Evolutionary conservation across 2,888 invertebrate species (phyloP).

Genomic region (Hemithea aestivaria): DNA sequence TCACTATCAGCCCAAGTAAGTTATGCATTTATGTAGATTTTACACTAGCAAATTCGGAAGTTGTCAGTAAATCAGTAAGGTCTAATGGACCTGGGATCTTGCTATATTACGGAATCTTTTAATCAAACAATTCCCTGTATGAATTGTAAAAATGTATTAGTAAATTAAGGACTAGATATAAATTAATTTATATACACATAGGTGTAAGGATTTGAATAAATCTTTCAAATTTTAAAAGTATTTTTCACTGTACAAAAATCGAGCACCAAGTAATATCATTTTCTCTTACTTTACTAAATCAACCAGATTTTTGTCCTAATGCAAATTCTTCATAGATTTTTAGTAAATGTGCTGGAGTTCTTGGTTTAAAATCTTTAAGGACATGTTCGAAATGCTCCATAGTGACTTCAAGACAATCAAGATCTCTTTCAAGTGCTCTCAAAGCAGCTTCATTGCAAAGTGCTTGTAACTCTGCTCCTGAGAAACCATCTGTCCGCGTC

Average conservation of each 20-base stretch:
- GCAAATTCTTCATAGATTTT: constrained; percentile 85
- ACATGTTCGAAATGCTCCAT: constrained; percentile 87
- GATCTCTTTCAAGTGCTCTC: constrained; percentile 87
- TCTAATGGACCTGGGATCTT: too few species aligned
- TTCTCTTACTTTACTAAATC: background rate
- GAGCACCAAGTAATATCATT: constrained; percentile 4
- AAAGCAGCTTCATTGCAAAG: constrained; percentile 96
- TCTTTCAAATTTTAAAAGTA: constrained; percentile 24
- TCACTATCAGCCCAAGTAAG: too few species aligned
- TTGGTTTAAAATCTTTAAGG: constrained; percentile 84
- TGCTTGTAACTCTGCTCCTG: constrained; percentile 95
- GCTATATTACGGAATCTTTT: constrained; percentile 6
- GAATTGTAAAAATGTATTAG: constrained; percentile 26
- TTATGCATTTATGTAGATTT: too few species aligned
- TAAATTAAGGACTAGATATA: constrained; percentile 42
- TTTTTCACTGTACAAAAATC: constrained; percentile 11
- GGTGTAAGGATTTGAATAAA: constrained; percentile 50
- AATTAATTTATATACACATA: constrained; percentile 51
- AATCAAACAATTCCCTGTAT: constrained; percentile 16
- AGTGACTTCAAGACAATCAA: constrained; percentile 81
- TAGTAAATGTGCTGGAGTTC: constrained; percentile 85
- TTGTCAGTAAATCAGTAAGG: too few species aligned
- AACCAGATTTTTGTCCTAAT: constrained; percentile 57
- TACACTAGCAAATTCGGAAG: too few species aligned
- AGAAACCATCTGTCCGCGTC: constrained; percentile 86